Base-by-base conservation (phyloP, 2,797 vertebrate species). In the Tadarida brasiliensis region DNA sequence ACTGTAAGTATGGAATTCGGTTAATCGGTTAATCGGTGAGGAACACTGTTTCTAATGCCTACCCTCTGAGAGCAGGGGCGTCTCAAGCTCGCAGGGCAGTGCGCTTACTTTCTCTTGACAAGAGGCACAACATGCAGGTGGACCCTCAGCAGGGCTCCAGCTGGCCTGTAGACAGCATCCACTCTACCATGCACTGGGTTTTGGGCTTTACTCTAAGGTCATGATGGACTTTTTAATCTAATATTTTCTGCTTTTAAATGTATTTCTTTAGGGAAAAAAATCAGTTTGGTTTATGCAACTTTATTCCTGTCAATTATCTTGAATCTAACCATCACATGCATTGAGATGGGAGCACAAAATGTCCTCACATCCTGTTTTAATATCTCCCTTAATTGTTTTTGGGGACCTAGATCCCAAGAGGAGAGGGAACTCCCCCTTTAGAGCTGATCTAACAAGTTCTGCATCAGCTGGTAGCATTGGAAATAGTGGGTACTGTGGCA, bases 201-300 rank as follows among this genome's bases (percentile, higher is more conserved):
- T n/a, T 57, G 47, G 44, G n/a, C 56, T 63, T 86, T 35, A 57
- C 6, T 87, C 11, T 33, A 73, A 87, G 5, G 9, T 26, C 65
- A 51, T 1, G 5, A 28, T 1, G 24, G 65, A 87, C 28, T 78
- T 85, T 28, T 39, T 26, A 83, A 54, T 57, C 26, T 94, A 83
- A 83, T 61, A 59, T 61, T 67, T 76, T 51, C 61, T 90, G 28
- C 39, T 87, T 96, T 95, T 87, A 91, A 94, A 68, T 65, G 3
- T 28, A 80, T 90, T 73, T 84, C 24, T 82, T 39, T 77, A 67
- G 26, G 49, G 10, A 28, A 70, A 91, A 93, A 89, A 81, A 67
- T 87, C 2, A 73, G n/a, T 90, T 87, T 94, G 57, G 92, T 73
- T 54, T 71, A 47, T 39, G 30, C 12, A 71, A 39, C 49, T 93